Percentiles rank a stretch among this genome's conserved stretches.
Conservation (phyloP, 2,888 invertebrate genomes). For the Hyalella azteca region DNA sequence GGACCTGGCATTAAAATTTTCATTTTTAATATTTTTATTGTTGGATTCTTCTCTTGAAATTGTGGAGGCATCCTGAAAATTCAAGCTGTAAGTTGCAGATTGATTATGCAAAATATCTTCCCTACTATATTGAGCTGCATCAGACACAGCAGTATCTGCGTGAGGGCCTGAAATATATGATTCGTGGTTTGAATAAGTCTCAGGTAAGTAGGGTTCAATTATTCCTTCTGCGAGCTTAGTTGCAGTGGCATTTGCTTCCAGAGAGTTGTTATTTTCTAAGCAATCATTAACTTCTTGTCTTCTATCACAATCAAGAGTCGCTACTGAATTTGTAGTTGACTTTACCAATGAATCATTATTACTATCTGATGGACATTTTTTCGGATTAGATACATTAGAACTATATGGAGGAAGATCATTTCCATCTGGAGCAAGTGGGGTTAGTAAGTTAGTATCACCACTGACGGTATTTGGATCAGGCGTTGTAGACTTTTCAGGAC, state of each 20-base stretch:
- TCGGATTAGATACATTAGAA: neutral
- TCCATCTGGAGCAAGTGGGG: slow-evolving; percentile 13
- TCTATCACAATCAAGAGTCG: neutral
- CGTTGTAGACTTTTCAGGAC: neutral
- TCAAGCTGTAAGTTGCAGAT: too few species aligned
- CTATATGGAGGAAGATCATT: neutral
- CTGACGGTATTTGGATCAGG: neutral
- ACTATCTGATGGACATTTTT: neutral
- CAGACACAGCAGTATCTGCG: too few species aligned
- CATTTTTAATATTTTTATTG: too few species aligned
- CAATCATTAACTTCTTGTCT: neutral
- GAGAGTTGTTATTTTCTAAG: neutral
- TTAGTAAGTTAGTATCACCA: neutral
- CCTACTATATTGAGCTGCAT: too few species aligned
- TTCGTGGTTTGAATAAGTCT: too few species aligned
- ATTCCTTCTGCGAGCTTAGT: too few species aligned
- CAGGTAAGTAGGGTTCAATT: too few species aligned
- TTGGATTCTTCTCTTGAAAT: too few species aligned
- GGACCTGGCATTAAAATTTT: too few species aligned
- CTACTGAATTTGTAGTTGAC: neutral
- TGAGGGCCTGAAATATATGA: too few species aligned
- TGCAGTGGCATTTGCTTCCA: neutral
- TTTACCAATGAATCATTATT: neutral
- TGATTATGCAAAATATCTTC: too few species aligned
- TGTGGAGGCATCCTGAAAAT: too few species aligned